These are phyloP conservation scores for Podarcis raffonei DNA, from an alignment of 2,113 vertebrate genomes.

Conservation along the genomic window DNA sequence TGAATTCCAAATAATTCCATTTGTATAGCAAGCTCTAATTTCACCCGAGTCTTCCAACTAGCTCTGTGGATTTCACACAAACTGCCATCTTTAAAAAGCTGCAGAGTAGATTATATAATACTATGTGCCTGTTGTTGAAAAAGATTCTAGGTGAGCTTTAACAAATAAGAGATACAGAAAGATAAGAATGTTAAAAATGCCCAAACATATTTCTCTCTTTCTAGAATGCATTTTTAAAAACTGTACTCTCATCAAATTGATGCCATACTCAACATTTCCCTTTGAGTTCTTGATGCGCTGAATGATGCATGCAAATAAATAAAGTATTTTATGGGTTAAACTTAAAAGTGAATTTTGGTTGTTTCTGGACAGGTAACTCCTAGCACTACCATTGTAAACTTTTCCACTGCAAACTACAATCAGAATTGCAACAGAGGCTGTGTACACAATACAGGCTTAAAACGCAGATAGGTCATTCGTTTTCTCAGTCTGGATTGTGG, in stretches of 20 bases:
- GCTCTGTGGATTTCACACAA: slow-evolving; percentile 35
- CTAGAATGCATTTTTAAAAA: neutral
- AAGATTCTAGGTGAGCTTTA: slow-evolving; percentile 10
- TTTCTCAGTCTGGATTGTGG: too few species aligned
- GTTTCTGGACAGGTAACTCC: neutral
- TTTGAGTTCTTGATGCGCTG: neutral
- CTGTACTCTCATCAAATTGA: neutral
- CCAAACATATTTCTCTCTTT: neutral
- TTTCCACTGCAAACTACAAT: neutral
- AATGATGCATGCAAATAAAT: neutral
- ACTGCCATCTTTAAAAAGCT: slow-evolving; percentile 16
- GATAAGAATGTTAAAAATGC: slow-evolving; percentile 6
- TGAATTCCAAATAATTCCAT: slow-evolving; percentile 31
- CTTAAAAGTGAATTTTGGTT: neutral
- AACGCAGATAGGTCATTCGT: too few species aligned
- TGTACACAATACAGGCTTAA: too few species aligned
- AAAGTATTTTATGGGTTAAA: neutral
- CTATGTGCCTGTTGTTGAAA: slow-evolving; percentile 10
- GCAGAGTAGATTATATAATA: neutral
- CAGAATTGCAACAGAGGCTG: too few species aligned
- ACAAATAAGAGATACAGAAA: neutral
- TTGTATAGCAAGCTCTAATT: slow-evolving; percentile 34
- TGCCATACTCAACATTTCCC: neutral
- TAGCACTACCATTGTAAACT: neutral
- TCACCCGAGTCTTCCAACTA: slow-evolving; percentile 35